These are phyloP conservation scores for Sitta carolinensis DNA, from an alignment of 2,797 vertebrate genomes.

Conservation along the genomic window DNA sequence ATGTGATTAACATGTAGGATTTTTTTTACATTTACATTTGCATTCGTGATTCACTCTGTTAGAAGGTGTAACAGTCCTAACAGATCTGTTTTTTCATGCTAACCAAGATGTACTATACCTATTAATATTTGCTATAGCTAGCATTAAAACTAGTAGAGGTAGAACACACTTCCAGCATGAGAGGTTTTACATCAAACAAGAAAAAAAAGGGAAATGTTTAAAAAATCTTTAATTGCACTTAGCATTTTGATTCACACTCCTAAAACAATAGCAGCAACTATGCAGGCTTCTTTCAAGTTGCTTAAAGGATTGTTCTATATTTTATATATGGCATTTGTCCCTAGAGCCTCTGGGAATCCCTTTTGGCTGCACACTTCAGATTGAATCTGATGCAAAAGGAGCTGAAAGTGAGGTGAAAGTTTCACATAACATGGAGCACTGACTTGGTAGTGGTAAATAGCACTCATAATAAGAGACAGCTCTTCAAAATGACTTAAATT, in stretches of 20 bases:
- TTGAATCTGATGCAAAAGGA: background rate
- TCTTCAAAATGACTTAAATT: background rate
- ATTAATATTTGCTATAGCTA: slow-evolving; percentile 37
- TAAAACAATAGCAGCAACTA: background rate
- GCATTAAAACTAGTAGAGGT: slow-evolving; percentile 26
- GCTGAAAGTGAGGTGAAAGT: background rate
- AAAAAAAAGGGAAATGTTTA: slow-evolving; percentile 22
- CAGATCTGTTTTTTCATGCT: background rate
- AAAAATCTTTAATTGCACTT: background rate
- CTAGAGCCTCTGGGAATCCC: background rate
- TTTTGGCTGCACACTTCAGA: background rate
- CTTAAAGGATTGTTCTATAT: background rate
- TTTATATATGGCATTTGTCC: background rate
- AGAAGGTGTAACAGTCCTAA: background rate
- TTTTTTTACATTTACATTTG: background rate
- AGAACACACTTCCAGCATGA: slow-evolving; percentile 26
- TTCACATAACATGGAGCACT: background rate
- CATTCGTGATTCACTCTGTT: slow-evolving; percentile 17
- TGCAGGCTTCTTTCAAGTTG: background rate
- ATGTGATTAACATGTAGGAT: slow-evolving; percentile 29
- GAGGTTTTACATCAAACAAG: slow-evolving; percentile 42
- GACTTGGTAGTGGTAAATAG: background rate
- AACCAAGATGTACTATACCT: background rate
- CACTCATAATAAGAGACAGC: background rate
- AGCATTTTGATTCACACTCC: background rate